Conservation (phyloP, 1,140 invertebrate species). For the Lerema accius region DNA sequence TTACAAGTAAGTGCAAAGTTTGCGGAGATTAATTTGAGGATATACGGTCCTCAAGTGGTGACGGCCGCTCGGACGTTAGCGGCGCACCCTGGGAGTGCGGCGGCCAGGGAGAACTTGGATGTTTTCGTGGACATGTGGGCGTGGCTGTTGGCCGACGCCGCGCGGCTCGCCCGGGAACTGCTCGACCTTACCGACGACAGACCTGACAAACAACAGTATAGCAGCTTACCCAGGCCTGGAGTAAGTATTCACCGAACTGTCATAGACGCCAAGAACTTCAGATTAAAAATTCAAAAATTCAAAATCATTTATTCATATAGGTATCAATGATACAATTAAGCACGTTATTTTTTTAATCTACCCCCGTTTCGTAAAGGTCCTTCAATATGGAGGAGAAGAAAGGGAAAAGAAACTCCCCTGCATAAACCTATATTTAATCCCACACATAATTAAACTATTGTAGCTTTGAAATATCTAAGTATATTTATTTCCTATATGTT, state of each 20-base stretch:
- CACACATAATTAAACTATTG: too few species aligned
- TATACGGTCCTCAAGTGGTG: slow-evolving; percentile 97
- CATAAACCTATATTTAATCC: too few species aligned
- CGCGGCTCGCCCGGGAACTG: slow-evolving; percentile 93
- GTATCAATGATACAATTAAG: too few species aligned
- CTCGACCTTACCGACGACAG: slow-evolving; percentile 90
- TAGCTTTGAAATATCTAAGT: too few species aligned
- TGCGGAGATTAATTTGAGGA: slow-evolving; percentile 96
- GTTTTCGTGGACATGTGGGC: slow-evolving; percentile 99
- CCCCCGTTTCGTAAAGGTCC: too few species aligned
- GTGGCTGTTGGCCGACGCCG: slow-evolving; percentile 94
- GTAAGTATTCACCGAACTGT: slow-evolving; percentile 88
- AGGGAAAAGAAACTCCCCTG: too few species aligned
- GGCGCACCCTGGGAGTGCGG: slow-evolving; percentile 96
- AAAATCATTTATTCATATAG: too few species aligned
- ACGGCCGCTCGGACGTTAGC: slow-evolving; percentile 96
- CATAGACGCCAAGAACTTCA: too few species aligned
- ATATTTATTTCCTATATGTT: too few species aligned
- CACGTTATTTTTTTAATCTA: too few species aligned
- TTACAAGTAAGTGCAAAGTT: slow-evolving; percentile 98
- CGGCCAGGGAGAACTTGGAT: slow-evolving; percentile 98
- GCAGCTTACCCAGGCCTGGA: slow-evolving; percentile 96
- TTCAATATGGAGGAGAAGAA: too few species aligned
- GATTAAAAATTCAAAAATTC: too few species aligned
- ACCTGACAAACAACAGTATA: slow-evolving; percentile 95